These are phyloP conservation scores for Dendrolimus houi DNA, from an alignment of 2,888 invertebrate genomes.

Conservation along the genomic window DNA sequence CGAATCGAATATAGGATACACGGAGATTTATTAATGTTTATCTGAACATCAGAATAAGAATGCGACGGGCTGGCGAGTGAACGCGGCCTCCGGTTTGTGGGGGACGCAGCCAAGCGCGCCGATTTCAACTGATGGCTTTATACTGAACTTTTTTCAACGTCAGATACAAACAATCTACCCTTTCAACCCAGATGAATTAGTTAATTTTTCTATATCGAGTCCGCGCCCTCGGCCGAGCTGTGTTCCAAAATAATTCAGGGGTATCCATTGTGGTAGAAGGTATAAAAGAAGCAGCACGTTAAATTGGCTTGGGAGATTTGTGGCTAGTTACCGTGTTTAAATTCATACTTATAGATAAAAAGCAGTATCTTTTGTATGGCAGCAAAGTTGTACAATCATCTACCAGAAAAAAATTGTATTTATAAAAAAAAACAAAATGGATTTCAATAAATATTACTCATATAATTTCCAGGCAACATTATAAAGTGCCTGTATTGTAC, in stretches of 20 bases:
- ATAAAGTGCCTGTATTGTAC: too few species aligned
- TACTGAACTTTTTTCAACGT: slow-evolving; percentile 59
- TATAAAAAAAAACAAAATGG: too few species aligned
- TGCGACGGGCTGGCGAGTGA: slow-evolving; percentile 45
- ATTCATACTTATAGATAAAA: too few species aligned
- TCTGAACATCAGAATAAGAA: slow-evolving; percentile 69
- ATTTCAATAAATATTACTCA: too few species aligned
- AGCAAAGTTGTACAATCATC: too few species aligned
- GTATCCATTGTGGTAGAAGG: slow-evolving; percentile 36
- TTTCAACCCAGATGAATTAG: slow-evolving; percentile 70
- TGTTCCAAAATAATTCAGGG: slow-evolving; percentile 65
- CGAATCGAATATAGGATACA: slow-evolving; percentile 35
- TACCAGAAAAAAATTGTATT: too few species aligned
- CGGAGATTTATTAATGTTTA: slow-evolving; percentile 62
- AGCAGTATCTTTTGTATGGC: too few species aligned
- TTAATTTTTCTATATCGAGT: slow-evolving; percentile 65
- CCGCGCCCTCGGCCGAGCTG: slow-evolving; percentile 41
- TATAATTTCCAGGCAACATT: too few species aligned
- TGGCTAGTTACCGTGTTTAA: slow-evolving; percentile 9
- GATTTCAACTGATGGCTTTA: slow-evolving; percentile 55
- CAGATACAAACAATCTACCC: slow-evolving; percentile 66
- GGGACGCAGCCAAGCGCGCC: slow-evolving; percentile 58
- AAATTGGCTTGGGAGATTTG: slow-evolving; percentile 45
- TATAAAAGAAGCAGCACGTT: slow-evolving; percentile 35
- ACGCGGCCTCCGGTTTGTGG: slow-evolving; percentile 35